Evolutionary conservation across 2,888 invertebrate genomes (phyloP), one percentile per base, ranked within the genome.

Genomic region (Azorinus chamasolen): DNA sequence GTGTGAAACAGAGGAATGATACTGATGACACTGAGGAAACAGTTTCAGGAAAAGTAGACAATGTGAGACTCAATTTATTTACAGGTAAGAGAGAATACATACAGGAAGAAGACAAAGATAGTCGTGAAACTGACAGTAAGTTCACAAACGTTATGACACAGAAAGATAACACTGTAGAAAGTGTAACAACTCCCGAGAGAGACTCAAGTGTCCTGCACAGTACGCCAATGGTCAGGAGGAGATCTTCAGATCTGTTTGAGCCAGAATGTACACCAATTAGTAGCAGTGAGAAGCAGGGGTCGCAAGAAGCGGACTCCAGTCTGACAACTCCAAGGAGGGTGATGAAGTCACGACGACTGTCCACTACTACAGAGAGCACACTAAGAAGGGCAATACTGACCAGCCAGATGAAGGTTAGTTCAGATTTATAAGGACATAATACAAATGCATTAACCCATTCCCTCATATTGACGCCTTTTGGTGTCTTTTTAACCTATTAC

Each of bases 391-490:
- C 84, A 16, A 68, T 88, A n/a, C 73, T 87, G 51, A 78, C 82
- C 20, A 80, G 83, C 24, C 87, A 88, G 50, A 71, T 83, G 32
- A 88, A 84, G 87, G 89, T 88, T n/a, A n/a, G n/a, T n/a, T n/a
- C n/a, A n/a, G n/a, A 70, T 25, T 43, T 16, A 45, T 45, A 8
- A 5, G 32, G 32, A 6, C 32, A n/a, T n/a, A n/a, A n/a, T n/a
- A n/a, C n/a, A n/a, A n/a, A n/a, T n/a, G n/a, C n/a, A n/a, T n/a
- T n/a, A 32, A 32, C 32, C 32, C 32, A 10, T 32, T 32, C 4
- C 32, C 4, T 10, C 32, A 32, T 32, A 32, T 6, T 6, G 4
- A 32, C 32, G 10, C 32, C 32, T 32, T 32, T 32, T 32, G 4
- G 10, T n/a, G n/a, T n/a, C n/a, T n/a, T n/a, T n/a, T n/a, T n/a